phyloP scores from a whole-genome alignment of 2,797 vertebrate genomes.

The Pantherophis vulpinus region DNA sequence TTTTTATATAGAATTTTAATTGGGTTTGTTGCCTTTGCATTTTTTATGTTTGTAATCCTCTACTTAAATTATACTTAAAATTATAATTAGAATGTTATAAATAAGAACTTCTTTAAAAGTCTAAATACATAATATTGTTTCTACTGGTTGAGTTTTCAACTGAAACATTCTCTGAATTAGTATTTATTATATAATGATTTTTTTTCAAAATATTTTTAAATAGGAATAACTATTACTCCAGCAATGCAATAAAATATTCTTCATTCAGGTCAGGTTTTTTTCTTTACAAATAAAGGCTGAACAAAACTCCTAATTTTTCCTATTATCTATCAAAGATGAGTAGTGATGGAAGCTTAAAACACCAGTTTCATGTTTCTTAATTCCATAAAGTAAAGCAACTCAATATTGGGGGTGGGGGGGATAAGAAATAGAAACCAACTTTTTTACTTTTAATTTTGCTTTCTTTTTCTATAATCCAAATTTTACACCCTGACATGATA shows the following conservation, averaged over 20 bases:
- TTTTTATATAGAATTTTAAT: not conserved
- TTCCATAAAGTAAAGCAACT: not conserved
- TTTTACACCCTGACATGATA: not conserved
- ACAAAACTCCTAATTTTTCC: too few relatives aligned
- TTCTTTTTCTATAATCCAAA: not conserved
- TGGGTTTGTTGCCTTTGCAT: not conserved
- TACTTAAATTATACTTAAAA: not conserved
- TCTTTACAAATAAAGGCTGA: not conserved
- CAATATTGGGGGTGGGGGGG: not conserved
- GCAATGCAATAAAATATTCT: not conserved
- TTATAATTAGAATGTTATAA: not conserved
- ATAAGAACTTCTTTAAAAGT: not conserved
- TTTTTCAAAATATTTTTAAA: not conserved
- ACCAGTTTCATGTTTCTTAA: not conserved
- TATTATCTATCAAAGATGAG: not conserved
- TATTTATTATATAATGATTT: not conserved
- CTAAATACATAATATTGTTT: not conserved
- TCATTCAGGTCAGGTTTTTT: not conserved
- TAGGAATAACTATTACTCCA: not conserved
- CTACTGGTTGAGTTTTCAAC: not conserved
- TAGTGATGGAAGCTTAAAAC: not conserved
- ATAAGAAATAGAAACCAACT: not conserved
- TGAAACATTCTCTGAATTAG: not conserved
- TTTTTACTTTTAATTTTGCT: not conserved
- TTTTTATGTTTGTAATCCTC: not conserved